phyloP scores from a whole-genome alignment of 1,140 invertebrate genomes.

The Meloidogyne exigua region DNA sequence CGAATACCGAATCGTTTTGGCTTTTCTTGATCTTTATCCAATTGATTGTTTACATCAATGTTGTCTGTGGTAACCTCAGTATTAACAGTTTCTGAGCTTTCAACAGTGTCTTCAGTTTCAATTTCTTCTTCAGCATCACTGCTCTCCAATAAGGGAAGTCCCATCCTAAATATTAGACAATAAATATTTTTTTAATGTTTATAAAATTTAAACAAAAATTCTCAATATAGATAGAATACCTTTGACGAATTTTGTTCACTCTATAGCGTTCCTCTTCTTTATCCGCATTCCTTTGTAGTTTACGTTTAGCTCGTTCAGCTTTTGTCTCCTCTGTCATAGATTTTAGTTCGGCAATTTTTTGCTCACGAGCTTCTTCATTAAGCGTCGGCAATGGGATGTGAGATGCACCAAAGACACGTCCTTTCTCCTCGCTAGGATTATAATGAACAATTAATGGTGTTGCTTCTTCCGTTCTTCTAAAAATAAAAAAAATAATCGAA shows the following conservation, averaged over 20 bases:
- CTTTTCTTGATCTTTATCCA: slow-evolving; percentile 13
- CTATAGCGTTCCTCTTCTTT: slow-evolving; percentile 23
- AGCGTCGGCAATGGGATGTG: slow-evolving; percentile 40
- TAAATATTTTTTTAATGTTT: neutral
- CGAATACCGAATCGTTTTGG: slow-evolving; percentile 36
- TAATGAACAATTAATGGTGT: slow-evolving; percentile 42
- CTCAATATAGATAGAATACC: neutral
- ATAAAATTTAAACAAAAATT: no score
- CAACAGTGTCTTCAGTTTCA: neutral
- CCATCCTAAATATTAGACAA: slow-evolving; percentile 15
- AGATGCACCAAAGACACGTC: slow-evolving; percentile 46
- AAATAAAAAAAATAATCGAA: no score
- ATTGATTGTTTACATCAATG: neutral
- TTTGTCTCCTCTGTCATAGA: slow-evolving; percentile 41
- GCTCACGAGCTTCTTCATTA: slow-evolving; percentile 42
- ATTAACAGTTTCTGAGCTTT: neutral
- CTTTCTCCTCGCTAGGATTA: slow-evolving; percentile 41
- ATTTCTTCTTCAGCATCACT: slow-evolving; percentile 31
- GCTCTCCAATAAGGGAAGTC: slow-evolving; percentile 27
- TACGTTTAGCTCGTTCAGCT: slow-evolving; percentile 35
- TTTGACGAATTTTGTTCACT: slow-evolving; percentile 31
- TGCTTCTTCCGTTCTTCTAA: neutral
- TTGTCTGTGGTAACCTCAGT: neutral
- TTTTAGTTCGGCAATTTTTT: slow-evolving; percentile 44
- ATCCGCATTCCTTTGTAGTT: slow-evolving; percentile 38